A percentile compares a stretch with the other conserved stretches of the same genome.
Conservation (phyloP, 2,888 invertebrate genomes). For the Acronicta leporina region DNA sequence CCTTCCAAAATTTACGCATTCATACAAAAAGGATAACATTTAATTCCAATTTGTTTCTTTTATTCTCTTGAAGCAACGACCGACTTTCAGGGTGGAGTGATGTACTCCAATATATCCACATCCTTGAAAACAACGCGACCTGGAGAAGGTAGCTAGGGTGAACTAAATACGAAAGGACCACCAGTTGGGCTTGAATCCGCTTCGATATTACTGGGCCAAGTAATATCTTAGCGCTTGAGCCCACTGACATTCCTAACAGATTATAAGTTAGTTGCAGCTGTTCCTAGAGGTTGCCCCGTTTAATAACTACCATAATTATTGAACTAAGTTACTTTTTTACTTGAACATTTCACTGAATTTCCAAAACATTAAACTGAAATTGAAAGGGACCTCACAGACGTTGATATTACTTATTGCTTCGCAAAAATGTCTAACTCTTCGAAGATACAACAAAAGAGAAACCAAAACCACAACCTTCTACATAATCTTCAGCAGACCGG, state of each 20-base stretch:
- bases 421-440: not conserved
- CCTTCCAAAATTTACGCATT: constrained; percentile 3
- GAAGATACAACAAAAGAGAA: not conserved
- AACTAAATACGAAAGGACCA: not conserved
- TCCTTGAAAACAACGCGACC: not conserved
- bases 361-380: not conserved
- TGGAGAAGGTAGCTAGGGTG: constrained; percentile 5
- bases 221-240: not conserved
- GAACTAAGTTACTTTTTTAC: not conserved
- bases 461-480: not conserved
- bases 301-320: not conserved
- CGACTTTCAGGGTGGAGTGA: not conserved
- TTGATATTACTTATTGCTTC: not conserved
- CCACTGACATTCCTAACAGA: not conserved
- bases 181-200: not conserved
- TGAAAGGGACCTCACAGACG: constrained; percentile 6
- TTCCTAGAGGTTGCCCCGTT: not conserved
- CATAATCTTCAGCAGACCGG: constrained; percentile 4
- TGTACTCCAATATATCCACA: not conserved
- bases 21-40: not conserved
- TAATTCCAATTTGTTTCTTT: not conserved
- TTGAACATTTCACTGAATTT: not conserved
- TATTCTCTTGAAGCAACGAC: not conserved
- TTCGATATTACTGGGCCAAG: not conserved
- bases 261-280: not conserved